These are phyloP conservation scores for Keiferia lycopersicella DNA, from an alignment of 2,888 invertebrate species.

Conservation along the genomic window DNA sequence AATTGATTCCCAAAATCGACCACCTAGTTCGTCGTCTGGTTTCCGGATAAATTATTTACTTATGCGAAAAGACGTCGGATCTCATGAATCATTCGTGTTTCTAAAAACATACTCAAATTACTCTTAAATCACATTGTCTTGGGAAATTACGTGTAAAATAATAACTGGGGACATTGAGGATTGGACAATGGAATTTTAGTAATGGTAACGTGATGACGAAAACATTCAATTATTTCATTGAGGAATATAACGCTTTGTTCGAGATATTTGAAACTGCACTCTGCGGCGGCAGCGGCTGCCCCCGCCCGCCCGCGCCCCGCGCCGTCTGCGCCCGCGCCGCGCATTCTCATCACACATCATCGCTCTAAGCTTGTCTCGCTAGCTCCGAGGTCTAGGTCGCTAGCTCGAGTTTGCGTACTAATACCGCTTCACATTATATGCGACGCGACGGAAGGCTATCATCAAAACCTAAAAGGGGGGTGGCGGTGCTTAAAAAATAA, in stretches of 20 bases:
- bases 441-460: slow-evolving; percentile 70
- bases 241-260: slow-evolving; percentile 71
- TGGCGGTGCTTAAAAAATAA: slow-evolving; percentile 73
- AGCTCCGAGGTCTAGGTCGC: slow-evolving; percentile 49
- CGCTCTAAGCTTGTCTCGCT: slow-evolving; percentile 56
- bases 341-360: slow-evolving; percentile 44
- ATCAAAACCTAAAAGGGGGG: slow-evolving; percentile 68
- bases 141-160: slow-evolving; percentile 61
- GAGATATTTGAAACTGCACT: slow-evolving; percentile 62
- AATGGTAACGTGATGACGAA: slow-evolving; percentile 69
- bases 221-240: slow-evolving; percentile 70
- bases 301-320: slow-evolving; percentile 40
- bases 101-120: slow-evolving; percentile 75
- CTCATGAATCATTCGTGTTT: slow-evolving; percentile 72
- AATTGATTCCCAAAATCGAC: slow-evolving; percentile 49
- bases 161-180: slow-evolving; percentile 62
- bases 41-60: slow-evolving; percentile 35
- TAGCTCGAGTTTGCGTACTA: slow-evolving; percentile 61
- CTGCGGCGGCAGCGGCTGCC: slow-evolving; percentile 45
- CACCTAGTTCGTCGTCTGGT: slow-evolving; percentile 21
- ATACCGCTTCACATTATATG: slow-evolving; percentile 68
- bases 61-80: slow-evolving; percentile 56
- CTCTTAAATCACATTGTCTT: slow-evolving; percentile 72
- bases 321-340: slow-evolving; percentile 17
- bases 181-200: slow-evolving; percentile 76